Conservation (phyloP, 2,888 invertebrate species). For the Thyatira batis region DNA sequence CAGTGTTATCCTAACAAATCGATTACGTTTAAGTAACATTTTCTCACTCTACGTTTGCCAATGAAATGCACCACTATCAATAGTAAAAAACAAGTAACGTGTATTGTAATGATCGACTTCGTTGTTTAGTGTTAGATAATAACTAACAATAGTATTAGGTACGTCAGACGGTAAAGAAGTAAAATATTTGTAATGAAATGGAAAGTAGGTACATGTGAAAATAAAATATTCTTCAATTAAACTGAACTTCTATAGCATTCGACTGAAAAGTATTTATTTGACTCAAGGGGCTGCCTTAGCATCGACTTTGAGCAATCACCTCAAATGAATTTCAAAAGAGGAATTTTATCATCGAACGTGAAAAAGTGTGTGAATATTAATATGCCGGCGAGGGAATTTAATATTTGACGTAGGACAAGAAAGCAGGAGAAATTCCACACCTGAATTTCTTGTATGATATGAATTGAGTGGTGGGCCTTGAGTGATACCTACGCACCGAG, state of each 20-base stretch:
- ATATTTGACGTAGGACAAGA: slow-evolving; percentile 64
- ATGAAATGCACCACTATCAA: background rate
- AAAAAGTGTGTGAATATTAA: slow-evolving; percentile 66
- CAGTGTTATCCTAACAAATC: background rate
- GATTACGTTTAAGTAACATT: background rate
- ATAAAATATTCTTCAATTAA: slow-evolving; percentile 28
- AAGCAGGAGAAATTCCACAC: slow-evolving; percentile 47
- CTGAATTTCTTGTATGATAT: slow-evolving; percentile 60
- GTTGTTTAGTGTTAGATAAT: slow-evolving; percentile 12
- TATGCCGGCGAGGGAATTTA: slow-evolving; percentile 61
- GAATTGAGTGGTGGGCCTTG: slow-evolving; percentile 41
- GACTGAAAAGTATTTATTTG: slow-evolving; percentile 24
- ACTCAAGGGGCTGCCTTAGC: slow-evolving; percentile 36
- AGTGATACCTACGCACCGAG: slow-evolving; percentile 29
- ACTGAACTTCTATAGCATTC: slow-evolving; percentile 27
- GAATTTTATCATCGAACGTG: slow-evolving; percentile 46
- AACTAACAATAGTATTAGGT: slow-evolving; percentile 18
- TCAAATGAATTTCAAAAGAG: slow-evolving; percentile 54
- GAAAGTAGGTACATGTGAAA: slow-evolving; percentile 20
- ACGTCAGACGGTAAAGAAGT: slow-evolving; percentile 9
- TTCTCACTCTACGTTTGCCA: background rate
- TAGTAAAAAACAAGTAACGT: background rate
- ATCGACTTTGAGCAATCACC: slow-evolving; percentile 64
- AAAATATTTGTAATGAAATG: slow-evolving; percentile 21
- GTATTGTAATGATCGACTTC: slow-evolving; percentile 2